Evolutionary conservation across 2,888 invertebrate genomes (phyloP).

Genomic region (Scaptomyza cyrtandrae): DNA sequence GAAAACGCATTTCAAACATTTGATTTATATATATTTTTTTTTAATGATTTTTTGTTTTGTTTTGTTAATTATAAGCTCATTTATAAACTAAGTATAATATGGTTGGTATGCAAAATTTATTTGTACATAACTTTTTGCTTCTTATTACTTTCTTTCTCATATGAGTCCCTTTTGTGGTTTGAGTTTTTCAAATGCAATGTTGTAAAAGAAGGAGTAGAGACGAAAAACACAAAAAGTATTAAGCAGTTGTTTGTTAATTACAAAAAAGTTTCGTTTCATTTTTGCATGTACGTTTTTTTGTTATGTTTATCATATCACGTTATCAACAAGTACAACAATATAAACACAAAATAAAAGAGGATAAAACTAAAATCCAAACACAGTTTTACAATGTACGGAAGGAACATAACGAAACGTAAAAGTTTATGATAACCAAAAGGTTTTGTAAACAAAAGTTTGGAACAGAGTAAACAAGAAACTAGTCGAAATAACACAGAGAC

Average conservation of each 20-base stretch:
- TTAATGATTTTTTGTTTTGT: conserved; percentile 4
- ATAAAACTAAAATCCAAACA: conserved; percentile 20
- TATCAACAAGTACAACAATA: conserved; percentile 31
- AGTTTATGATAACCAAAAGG: conserved; percentile 19
- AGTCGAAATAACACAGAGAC: conserved; percentile 52
- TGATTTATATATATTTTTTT: conserved; percentile 30
- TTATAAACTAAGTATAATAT: conserved; percentile 65
- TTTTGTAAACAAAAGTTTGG: conserved; percentile 30
- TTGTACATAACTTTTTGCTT: conserved; percentile 81
- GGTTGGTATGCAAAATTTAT: conserved; percentile 55
- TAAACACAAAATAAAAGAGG: conserved; percentile 7
- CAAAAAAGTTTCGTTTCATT: conserved; percentile 70
- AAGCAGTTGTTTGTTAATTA: conserved; percentile 80
- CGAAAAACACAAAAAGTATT: conserved; percentile 81
- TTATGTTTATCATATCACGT: conserved; percentile 12
- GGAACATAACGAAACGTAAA: conserved; percentile 21
- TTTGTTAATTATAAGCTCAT: conserved; percentile 40
- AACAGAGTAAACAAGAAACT: conserved; percentile 39
- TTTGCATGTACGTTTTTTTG: conserved; percentile 29
- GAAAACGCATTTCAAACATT: conserved; percentile 63
- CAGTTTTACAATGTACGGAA: conserved; percentile 23
- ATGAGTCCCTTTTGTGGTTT: conserved; percentile 81
- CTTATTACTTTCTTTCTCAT: conserved; percentile 83
- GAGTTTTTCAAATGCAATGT: conserved; percentile 76
- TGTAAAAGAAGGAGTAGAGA: conserved; percentile 83